Conservation (phyloP, 2,888 invertebrate genomes). For the Archaeoteleia sp. region DNA sequence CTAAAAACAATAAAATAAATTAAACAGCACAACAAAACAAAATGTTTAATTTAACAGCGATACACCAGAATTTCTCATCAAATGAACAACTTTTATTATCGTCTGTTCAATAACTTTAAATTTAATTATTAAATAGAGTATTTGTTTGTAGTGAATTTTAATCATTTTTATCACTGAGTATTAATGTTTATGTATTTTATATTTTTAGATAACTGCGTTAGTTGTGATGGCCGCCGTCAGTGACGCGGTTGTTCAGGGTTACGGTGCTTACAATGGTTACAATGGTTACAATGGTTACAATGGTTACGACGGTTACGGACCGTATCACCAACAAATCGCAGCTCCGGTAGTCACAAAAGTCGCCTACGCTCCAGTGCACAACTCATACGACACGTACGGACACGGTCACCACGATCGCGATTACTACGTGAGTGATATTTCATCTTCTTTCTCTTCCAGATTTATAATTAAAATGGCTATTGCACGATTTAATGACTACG, state of each 20-base stretch:
- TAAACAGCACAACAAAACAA: too few relatives aligned
- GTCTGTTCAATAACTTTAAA: too few relatives aligned
- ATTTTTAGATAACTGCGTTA: conserved; percentile 47
- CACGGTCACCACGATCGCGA: conserved; percentile 56
- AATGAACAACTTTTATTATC: too few relatives aligned
- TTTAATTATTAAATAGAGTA: too few relatives aligned
- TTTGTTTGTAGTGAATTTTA: too few relatives aligned
- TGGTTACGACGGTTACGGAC: conserved; percentile 40
- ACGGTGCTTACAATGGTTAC: conserved; percentile 50
- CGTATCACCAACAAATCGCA: conserved; percentile 45
- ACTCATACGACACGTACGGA: conserved; percentile 47
- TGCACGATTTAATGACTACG: conserved; percentile 16
- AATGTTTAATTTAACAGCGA: too few relatives aligned
- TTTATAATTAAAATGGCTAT: conserved; percentile 32
- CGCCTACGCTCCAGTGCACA: conserved; percentile 50
- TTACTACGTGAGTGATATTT: conserved; percentile 57
- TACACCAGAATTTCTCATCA: too few relatives aligned
- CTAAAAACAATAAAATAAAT: too few relatives aligned
- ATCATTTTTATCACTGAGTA: too few relatives aligned
- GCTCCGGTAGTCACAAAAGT: conserved; percentile 54
- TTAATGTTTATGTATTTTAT: too few relatives aligned
- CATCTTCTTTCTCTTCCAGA: not conserved
- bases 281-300: conserved; percentile 51
- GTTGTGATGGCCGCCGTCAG: conserved; percentile 49
- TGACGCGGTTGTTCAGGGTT: conserved; percentile 57